These are phyloP conservation scores for Peromyscus eremicus DNA, from an alignment of 2,797 vertebrate genomes.

Conservation along the genomic window DNA sequence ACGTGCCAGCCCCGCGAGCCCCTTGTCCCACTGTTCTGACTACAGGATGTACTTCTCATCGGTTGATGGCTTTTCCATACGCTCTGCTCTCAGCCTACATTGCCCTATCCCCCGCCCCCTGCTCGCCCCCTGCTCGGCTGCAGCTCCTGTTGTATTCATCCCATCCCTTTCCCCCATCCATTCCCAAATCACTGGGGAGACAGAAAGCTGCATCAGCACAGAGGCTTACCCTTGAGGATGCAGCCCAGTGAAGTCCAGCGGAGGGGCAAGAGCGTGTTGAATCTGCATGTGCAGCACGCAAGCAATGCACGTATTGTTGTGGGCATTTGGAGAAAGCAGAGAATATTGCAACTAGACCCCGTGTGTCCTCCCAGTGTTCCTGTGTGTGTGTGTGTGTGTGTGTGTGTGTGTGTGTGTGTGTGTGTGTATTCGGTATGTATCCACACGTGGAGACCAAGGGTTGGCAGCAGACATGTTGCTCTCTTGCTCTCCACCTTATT, in stretches of 20 bases:
- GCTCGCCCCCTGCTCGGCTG: neutral
- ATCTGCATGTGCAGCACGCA: neutral
- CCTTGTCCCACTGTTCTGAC: neutral
- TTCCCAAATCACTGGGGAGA: neutral
- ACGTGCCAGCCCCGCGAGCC: neutral
- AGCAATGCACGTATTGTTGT: neutral
- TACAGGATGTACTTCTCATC: neutral
- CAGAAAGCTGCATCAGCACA: neutral
- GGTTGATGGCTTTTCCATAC: neutral
- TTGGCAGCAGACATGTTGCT: neutral
- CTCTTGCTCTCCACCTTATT: neutral
- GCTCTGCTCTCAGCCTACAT: neutral
- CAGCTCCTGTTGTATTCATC: neutral
- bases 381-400: neutral
- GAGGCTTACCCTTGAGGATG: neutral
- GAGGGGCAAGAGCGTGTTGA: neutral
- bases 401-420: neutral
- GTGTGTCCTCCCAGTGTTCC: neutral
- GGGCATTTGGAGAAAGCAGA: neutral
- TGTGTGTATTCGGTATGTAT: neutral
- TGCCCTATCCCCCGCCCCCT: neutral
- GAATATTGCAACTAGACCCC: neutral
- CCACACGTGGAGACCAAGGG: neutral
- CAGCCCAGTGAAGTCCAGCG: neutral
- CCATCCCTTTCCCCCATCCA: neutral